These are phyloP conservation scores for Phrynocephalus vlangalii DNA, from an alignment of 2,797 vertebrate genomes.

Conservation along the genomic window DNA sequence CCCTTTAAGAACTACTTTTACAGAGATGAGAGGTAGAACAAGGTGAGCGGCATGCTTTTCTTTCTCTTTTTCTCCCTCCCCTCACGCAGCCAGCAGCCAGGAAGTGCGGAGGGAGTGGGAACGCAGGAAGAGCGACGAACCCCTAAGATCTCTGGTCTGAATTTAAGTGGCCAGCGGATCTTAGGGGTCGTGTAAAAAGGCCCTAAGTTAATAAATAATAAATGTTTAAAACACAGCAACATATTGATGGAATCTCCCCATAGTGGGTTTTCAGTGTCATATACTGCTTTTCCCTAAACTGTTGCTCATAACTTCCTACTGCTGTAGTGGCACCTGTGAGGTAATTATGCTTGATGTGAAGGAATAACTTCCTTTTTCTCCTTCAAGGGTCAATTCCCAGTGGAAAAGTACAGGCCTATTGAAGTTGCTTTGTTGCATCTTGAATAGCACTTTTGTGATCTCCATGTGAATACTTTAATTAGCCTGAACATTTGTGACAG, in stretches of 20 bases:
- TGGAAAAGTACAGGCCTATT: background rate
- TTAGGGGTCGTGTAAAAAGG: too few relatives aligned
- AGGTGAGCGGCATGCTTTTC: too few relatives aligned
- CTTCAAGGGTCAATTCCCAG: background rate
- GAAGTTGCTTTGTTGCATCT: background rate
- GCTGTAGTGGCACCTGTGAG: background rate
- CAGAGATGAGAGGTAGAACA: too few relatives aligned
- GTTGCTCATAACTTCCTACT: background rate
- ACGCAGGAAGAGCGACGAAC: too few relatives aligned
- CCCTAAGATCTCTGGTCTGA: too few relatives aligned
- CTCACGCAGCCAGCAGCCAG: too few relatives aligned
- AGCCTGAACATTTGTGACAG: background rate
- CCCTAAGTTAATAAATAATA: too few relatives aligned
- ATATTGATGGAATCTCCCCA: too few relatives aligned
- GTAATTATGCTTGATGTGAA: background rate
- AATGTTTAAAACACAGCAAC: too few relatives aligned
- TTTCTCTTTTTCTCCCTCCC: fast-evolving
- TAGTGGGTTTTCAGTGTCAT: background rate
- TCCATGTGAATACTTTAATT: background rate
- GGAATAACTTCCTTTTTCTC: background rate
- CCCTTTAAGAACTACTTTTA: too few relatives aligned
- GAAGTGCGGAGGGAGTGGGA: too few relatives aligned
- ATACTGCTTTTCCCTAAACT: background rate
- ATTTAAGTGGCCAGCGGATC: too few relatives aligned
- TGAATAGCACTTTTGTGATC: background rate